Percentiles rank a stretch among this genome's conserved stretches.
Evolutionary conservation across 2,888 invertebrate genomes (phyloP).

Genomic region (Microctonus brassicae): DNA sequence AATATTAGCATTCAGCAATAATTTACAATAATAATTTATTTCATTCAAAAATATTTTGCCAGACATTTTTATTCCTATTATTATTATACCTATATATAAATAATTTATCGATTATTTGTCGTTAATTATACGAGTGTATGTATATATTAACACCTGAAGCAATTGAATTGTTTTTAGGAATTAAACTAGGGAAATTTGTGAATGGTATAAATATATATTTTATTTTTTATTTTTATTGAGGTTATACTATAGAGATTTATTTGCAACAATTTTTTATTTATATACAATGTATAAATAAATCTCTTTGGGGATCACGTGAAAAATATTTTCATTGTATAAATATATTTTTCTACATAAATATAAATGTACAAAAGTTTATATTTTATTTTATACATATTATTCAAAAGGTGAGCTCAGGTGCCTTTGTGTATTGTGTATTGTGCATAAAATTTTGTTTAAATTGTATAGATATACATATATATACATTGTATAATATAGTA

Average conservation of each 20-base stretch:
- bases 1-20: not conserved
- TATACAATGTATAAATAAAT: not conserved
- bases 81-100: no score
- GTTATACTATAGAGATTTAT: no score
- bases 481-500: not conserved
- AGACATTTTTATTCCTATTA: not conserved
- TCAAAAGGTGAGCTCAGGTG: no score
- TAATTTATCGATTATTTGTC: no score
- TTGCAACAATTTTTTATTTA: not conserved
- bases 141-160: no score
- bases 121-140: no score
- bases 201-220: no score
- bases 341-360: no score
- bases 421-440: not conserved
- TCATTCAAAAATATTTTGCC: not conserved
- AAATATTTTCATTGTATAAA: not conserved
- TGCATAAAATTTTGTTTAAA: not conserved
- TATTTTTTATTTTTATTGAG: not conserved
- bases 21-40: not conserved
- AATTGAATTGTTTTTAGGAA: no score
- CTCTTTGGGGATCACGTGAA: not conserved
- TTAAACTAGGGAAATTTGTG: no score
- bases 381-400: no score
- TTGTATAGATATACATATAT: not conserved
- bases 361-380: no score